A percentile compares a stretch with the other conserved stretches of the same genome.
phyloP scores from a whole-genome alignment of 2,113 vertebrate genomes.

The Jaculus jaculus region DNA sequence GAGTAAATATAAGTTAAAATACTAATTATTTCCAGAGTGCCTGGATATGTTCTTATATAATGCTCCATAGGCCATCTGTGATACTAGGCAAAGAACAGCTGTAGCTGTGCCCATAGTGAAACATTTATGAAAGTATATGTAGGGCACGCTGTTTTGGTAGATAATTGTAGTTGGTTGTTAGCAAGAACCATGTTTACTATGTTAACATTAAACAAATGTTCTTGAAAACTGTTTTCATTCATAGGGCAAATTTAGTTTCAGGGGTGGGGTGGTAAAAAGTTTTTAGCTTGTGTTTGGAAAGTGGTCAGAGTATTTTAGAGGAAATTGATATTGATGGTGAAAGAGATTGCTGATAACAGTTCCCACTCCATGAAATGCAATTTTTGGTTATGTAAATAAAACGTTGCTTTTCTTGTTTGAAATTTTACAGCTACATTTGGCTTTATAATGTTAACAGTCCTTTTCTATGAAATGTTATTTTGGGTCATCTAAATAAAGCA shows the following conservation, averaged over 20 bases:
- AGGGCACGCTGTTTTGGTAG: constrained; percentile 52
- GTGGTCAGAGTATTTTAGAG: constrained; percentile 52
- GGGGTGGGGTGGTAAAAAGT: no score
- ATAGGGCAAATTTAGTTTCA: neutral
- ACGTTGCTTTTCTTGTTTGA: constrained; percentile 48
- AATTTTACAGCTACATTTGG: constrained; percentile 20
- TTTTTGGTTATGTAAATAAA: constrained; percentile 67
- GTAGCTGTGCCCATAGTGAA: constrained; percentile 61
- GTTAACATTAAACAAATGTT: constrained; percentile 30
- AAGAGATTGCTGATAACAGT: constrained; percentile 44
- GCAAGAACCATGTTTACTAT: neutral
- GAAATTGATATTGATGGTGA: constrained; percentile 46
- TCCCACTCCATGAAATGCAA: constrained; percentile 48
- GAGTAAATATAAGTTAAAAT: neutral
- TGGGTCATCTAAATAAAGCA: constrained; percentile 56
- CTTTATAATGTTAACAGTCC: constrained; percentile 24
- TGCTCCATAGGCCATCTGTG: constrained; percentile 35
- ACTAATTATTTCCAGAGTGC: constrained; percentile 5
- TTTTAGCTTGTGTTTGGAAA: constrained; percentile 58
- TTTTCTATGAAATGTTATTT: constrained; percentile 51
- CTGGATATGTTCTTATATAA: constrained; percentile 49
- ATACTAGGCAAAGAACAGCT: constrained; percentile 30
- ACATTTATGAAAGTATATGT: constrained; percentile 33
- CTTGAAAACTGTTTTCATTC: constrained; percentile 61
- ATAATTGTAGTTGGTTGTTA: neutral